Percentiles rank a stretch among this genome's conserved stretches.
Evolutionary conservation across 2,113 vertebrate genomes (phyloP).

Genomic region (Eleginops maclovinus): DNA sequence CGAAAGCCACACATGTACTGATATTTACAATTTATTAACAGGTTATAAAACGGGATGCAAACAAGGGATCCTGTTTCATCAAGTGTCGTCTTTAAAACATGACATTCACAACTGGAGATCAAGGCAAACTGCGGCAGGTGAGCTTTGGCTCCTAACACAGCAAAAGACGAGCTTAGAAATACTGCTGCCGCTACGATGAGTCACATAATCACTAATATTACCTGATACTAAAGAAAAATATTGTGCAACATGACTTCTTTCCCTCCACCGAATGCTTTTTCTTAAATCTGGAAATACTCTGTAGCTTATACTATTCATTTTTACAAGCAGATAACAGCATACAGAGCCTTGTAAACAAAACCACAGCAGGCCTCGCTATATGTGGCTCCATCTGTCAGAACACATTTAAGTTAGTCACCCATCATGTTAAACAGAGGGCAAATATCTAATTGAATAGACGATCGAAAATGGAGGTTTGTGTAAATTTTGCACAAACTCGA

Average conservation of each 20-base stretch:
- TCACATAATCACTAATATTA: constrained; percentile 7
- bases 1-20: neutral
- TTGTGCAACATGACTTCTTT: neutral
- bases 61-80: constrained; percentile 21
- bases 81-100: constrained; percentile 11
- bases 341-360: constrained; percentile 6
- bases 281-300: neutral
- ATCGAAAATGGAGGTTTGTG: neutral
- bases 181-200: neutral
- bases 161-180: neutral
- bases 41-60: constrained; percentile 10
- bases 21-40: neutral
- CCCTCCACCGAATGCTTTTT: neutral
- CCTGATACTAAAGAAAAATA: neutral
- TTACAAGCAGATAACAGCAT: neutral
- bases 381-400: constrained; percentile 18
- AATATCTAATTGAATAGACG: constrained; percentile 12
- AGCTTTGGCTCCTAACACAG: neutral
- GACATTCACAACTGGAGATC: constrained; percentile 8
- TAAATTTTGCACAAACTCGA: neutral
- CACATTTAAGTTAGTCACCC: constrained; percentile 20
- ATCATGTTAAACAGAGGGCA: constrained; percentile 1
- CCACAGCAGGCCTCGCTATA: constrained; percentile 4
- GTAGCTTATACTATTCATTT: neutral
- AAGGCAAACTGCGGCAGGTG: neutral